These are phyloP conservation scores for Tribolium castaneum DNA, from an alignment of 1,140 invertebrate genomes.

Conservation along the genomic window DNA sequence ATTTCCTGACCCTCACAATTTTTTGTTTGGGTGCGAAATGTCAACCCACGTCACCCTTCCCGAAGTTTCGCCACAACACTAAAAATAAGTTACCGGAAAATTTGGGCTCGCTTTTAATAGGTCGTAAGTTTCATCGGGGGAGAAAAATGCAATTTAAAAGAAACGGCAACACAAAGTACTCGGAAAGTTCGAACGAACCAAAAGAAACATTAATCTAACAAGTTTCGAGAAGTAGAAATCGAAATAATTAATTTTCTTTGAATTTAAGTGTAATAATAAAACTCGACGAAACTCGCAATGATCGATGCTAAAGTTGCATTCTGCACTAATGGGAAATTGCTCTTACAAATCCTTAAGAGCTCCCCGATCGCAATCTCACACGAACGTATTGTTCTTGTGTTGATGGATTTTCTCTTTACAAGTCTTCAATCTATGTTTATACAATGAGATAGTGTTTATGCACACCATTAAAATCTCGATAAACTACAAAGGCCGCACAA, in stretches of 20 bases:
- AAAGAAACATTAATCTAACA: constrained; percentile 29
- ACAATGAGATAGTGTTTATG: constrained; percentile 6
- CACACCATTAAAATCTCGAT: constrained; percentile 1
- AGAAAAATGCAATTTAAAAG: constrained; percentile 14
- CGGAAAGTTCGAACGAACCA: not conserved
- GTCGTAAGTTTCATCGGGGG: not conserved
- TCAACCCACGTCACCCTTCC: too few species aligned
- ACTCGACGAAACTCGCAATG: constrained; percentile 2
- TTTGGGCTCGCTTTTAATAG: not conserved
- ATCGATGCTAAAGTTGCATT: constrained; percentile 29
- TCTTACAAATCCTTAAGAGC: constrained; percentile 8
- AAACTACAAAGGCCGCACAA: not conserved
- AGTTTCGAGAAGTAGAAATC: constrained; percentile 22
- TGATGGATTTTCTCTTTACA: constrained; percentile 16
- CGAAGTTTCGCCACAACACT: too few species aligned
- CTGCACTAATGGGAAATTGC: constrained; percentile 29
- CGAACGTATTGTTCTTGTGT: constrained; percentile 15
- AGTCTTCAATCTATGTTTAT: constrained; percentile 12
- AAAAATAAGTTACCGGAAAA: not conserved
- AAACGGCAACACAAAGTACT: constrained; percentile 8
- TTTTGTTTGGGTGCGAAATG: too few species aligned
- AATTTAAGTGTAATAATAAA: constrained; percentile 25
- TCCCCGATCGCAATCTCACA: not conserved
- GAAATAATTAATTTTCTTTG: constrained; percentile 35
- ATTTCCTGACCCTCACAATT: too few species aligned